These are phyloP conservation scores for Spodoptera frugiperda DNA, from an alignment of 1,140 invertebrate genomes.

Conservation along the genomic window DNA sequence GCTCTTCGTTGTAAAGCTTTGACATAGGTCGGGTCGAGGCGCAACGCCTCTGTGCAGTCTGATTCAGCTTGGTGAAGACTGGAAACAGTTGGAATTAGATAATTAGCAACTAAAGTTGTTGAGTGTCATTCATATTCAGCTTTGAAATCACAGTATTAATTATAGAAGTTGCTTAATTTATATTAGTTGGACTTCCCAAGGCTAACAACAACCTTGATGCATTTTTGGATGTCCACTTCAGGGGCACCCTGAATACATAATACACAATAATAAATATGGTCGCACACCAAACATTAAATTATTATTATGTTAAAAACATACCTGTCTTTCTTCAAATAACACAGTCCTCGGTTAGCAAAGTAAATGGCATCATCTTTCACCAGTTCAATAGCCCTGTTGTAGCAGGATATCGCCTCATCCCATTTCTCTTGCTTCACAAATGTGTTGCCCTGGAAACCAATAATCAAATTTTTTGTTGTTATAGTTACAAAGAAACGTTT, in stretches of 20 bases:
- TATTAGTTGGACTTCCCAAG: too few relatives aligned
- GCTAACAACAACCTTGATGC: too few relatives aligned
- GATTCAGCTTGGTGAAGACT: slow-evolving; percentile 91
- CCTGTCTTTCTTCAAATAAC: slow-evolving; percentile 94
- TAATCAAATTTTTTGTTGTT: not conserved
- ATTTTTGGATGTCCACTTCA: too few relatives aligned
- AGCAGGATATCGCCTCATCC: slow-evolving; percentile 92
- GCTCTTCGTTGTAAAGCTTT: slow-evolving; percentile 93
- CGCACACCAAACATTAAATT: not conserved
- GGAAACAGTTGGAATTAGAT: not conserved
- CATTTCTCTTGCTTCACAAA: slow-evolving; percentile 93
- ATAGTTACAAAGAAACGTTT: not conserved
- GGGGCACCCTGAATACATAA: too few relatives aligned
- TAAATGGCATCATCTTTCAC: slow-evolving; percentile 93
- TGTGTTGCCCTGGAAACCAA: slow-evolving; percentile 91
- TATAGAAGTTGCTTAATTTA: too few relatives aligned
- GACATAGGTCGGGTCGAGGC: slow-evolving; percentile 91
- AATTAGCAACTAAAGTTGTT: not conserved
- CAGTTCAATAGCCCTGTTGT: slow-evolving; percentile 91
- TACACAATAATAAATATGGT: too few relatives aligned
- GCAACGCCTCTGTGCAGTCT: slow-evolving; percentile 91
- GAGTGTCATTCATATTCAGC: too few relatives aligned
- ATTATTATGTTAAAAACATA: slow-evolving; percentile 78
- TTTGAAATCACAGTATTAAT: too few relatives aligned
- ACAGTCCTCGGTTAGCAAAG: slow-evolving; percentile 95